A percentile compares a stretch with the other conserved stretches of the same genome.
phyloP scores from a whole-genome alignment of 2,113 vertebrate genomes.

The Ptilonorhynchus violaceus region DNA sequence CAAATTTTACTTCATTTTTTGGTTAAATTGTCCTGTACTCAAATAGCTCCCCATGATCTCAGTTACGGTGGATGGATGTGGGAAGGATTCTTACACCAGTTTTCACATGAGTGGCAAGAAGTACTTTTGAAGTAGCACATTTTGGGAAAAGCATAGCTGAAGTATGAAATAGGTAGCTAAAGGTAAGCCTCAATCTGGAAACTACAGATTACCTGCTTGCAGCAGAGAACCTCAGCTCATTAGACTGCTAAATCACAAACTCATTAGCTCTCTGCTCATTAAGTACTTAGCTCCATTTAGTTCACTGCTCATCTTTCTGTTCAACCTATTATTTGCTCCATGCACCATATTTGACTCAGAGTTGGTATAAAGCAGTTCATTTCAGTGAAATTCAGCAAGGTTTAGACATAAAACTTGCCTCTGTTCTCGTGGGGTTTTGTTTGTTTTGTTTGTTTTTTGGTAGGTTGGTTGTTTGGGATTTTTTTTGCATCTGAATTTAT shows the following conservation, averaged over 20 bases:
- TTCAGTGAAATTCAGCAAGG: neutral
- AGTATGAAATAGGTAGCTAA: conserved; percentile 25
- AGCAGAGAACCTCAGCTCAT: conserved; percentile 60
- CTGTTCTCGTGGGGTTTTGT: fast-evolving
- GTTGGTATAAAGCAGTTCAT: neutral
- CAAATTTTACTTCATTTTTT: neutral
- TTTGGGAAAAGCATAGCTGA: neutral
- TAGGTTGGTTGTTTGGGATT: neutral
- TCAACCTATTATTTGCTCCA: conserved; percentile 52
- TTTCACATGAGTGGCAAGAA: neutral
- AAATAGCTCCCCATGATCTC: neutral
- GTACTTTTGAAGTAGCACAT: neutral
- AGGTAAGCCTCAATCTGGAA: conserved; percentile 56
- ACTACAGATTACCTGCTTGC: conserved; percentile 23
- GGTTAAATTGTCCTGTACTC: neutral
- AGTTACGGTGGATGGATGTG: neutral
- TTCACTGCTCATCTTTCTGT: conserved; percentile 42
- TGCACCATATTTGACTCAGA: neutral
- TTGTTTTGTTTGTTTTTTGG: neutral
- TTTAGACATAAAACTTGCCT: neutral
- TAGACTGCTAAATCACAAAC: conserved; percentile 66
- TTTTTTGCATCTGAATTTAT: neutral
- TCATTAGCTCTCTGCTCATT: conserved; percentile 65
- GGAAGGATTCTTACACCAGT: neutral
- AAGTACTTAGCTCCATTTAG: conserved; percentile 63